Conservation (phyloP, 2,888 invertebrate species). For the Oscheius sp. region DNA sequence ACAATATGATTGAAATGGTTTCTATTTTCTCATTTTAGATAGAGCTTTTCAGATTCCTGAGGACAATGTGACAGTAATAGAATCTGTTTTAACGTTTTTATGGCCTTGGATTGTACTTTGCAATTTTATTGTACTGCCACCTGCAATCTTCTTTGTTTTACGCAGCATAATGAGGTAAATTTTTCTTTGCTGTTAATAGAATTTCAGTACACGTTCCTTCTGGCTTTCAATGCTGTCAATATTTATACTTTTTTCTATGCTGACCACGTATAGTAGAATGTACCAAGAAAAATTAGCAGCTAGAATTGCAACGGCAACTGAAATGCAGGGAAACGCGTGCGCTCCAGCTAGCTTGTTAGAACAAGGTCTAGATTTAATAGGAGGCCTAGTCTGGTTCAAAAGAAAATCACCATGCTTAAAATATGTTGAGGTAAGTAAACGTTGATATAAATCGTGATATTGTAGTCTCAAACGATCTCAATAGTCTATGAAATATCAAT, state of each 20-base stretch:
- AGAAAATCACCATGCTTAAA: constrained; percentile 24
- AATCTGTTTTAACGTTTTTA: neutral
- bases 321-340: constrained; percentile 28
- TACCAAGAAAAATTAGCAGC: constrained; percentile 28
- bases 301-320: constrained; percentile 20
- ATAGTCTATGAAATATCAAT: constrained; percentile 24
- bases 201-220: constrained; percentile 23
- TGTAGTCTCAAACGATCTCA: constrained; percentile 29
- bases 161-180: constrained; percentile 27
- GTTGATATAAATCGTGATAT: too few relatives aligned
- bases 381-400: constrained; percentile 26
- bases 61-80: neutral
- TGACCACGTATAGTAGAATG: constrained; percentile 25
- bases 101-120: constrained; percentile 28
- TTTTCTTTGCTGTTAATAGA: neutral
- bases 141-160: constrained; percentile 22
- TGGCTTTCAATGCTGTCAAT: constrained; percentile 15
- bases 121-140: constrained; percentile 19
- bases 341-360: constrained; percentile 25
- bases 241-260: constrained; percentile 25
- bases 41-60: constrained; percentile 14
- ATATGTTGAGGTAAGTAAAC: constrained; percentile 28
- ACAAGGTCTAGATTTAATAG: constrained; percentile 22
- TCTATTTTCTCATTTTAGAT: neutral
- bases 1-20: constrained; percentile 31